phyloP scores from a whole-genome alignment of 2,888 invertebrate species.

The Argyresthia goedartella region DNA sequence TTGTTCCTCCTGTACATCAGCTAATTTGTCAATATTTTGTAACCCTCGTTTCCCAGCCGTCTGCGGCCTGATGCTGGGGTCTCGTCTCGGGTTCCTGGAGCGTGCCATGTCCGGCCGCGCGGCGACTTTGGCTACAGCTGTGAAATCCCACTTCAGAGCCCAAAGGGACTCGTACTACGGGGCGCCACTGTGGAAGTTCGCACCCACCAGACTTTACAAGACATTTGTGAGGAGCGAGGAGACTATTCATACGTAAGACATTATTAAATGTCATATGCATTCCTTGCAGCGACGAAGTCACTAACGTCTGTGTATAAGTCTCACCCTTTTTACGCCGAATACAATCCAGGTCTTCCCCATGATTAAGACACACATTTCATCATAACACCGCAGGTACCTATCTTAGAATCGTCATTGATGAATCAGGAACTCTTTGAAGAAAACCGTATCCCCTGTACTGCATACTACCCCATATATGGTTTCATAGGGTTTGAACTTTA shows the following conservation, averaged over 20 bases:
- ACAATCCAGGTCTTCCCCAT: no score
- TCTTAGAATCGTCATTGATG: no score
- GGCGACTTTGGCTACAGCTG: constrained; percentile 76
- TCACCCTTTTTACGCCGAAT: no score
- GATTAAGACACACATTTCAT: no score
- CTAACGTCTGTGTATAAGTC: not conserved
- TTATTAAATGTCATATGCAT: no score
- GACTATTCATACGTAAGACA: constrained; percentile 80
- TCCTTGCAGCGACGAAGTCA: constrained; percentile 1
- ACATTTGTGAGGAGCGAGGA: constrained; percentile 82
- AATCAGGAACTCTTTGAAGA: no score
- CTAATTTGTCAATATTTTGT: no score
- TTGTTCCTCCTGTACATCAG: no score
- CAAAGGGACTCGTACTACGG: constrained; percentile 87
- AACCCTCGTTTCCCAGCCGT: constrained; percentile 68
- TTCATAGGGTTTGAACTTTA: no score
- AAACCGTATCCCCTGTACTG: no score
- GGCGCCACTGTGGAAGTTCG: constrained; percentile 85
- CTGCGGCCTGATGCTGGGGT: constrained; percentile 83
- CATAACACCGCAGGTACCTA: no score
- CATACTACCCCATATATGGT: no score
- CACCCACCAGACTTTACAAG: constrained; percentile 79
- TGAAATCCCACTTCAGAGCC: constrained; percentile 82
- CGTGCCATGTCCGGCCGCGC: constrained; percentile 71
- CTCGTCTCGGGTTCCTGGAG: constrained; percentile 82